Evolutionary conservation across 2,888 invertebrate genomes (phyloP).

Genomic region (Glyphotaelius pellucidus): DNA sequence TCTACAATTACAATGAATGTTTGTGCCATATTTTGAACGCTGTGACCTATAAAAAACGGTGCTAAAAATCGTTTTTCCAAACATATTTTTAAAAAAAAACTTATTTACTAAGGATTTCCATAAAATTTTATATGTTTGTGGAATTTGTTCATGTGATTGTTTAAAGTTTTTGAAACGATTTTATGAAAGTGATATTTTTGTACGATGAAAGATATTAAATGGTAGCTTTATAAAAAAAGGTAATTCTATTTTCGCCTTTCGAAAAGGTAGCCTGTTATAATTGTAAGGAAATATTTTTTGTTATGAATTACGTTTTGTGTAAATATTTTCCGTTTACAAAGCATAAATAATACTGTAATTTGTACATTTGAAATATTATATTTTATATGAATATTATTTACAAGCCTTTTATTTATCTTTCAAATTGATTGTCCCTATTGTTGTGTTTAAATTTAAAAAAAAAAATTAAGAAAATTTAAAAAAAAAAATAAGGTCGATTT

Average conservation of each 20-base stretch:
- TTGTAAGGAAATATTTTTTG: not conserved
- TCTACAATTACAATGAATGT: not conserved
- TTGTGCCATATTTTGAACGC: not conserved
- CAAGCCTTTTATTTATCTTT: not conserved
- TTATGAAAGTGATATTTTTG: slow-evolving; percentile 14
- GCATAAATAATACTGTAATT: not conserved
- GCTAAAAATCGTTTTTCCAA: not conserved
- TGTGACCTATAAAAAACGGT: not conserved
- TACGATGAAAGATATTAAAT: not conserved
- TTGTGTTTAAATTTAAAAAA: too few species aligned
- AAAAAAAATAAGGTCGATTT: too few species aligned
- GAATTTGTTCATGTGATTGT: not conserved
- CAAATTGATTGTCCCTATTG: too few species aligned
- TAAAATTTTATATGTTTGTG: not conserved
- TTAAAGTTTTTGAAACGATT: not conserved
- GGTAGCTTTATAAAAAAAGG: not conserved
- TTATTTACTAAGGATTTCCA: not conserved
- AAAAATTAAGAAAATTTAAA: too few species aligned
- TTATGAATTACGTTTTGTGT: not conserved
- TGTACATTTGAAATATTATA: not conserved
- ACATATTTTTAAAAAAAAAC: not conserved
- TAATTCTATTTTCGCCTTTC: not conserved
- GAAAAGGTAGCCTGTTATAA: not conserved
- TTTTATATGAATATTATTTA: not conserved
- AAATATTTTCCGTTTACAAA: not conserved